Base-by-base conservation (phyloP, 2,888 invertebrate species). In the Pseudolycoriella hygida region DNA sequence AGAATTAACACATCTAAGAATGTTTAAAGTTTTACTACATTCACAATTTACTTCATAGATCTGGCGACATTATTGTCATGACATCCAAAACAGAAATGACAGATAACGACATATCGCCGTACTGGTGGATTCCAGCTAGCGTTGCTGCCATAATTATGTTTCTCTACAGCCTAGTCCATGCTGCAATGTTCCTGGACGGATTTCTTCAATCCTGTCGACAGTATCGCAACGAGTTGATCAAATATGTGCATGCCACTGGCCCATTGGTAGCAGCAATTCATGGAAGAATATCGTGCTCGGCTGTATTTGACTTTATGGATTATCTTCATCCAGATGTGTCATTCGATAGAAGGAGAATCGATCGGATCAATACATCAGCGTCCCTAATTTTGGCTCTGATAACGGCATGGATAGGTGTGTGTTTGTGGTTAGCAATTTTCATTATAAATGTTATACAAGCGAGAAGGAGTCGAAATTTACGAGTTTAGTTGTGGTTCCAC, bases 221-320 rank as follows among this genome's bases (percentile, higher is more conserved):
- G 53, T 86, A 84, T 54, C 70, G 79, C 46, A 73, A 73, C 52
- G 71, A 74, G 46, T 60, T 85, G 50, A 73, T 80, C 34, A 72
- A 73, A 59, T 70, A 62, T 37, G 59, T 63, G 15, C 60, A 61
- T 48, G 65, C 64, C 1, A 56, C 59, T 20, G 66, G 66, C 20
- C 60, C 62, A 48, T 61, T 63, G 46, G 64, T 66, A 4, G 60
- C 60, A 2, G 63, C 62, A 2, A 59, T 65, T 42, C 63, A 62
- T 50, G 57, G 57, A 11, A 73, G 86, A 11, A 62, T 87, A 2
- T 67, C 73, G 1, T 87, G 87, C 57, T 76, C 77, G 47, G 76
- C 82, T 0, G 73, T 85, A 43, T 78, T 76, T 53, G 87, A 87
- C 63, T 86, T 81, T 59, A 82, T 87, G 82, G 87, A 87, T 59